Percentiles rank a stretch among this genome's conserved stretches.
Evolutionary conservation across 2,888 invertebrate genomes (phyloP).

Genomic region (Dynastes maya): DNA sequence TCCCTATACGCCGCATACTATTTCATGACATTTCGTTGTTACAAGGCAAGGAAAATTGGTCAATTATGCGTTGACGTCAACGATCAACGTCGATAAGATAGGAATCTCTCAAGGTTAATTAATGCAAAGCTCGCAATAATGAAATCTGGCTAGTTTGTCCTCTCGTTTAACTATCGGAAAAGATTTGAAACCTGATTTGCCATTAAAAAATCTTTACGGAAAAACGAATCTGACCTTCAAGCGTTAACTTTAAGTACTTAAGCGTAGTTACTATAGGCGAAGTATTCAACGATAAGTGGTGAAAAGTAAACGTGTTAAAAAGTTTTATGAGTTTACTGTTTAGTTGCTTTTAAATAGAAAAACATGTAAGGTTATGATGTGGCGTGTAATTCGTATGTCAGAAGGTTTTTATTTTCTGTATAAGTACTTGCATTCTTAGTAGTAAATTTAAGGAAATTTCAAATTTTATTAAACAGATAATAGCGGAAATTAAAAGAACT

Average conservation of each 20-base stretch:
- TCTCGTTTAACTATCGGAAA: conserved; percentile 8
- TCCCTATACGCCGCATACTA: not conserved
- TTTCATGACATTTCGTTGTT: not conserved
- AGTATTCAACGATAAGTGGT: not conserved
- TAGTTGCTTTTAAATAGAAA: not conserved
- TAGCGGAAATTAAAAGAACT: too few species aligned
- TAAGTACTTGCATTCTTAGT: too few species aligned
- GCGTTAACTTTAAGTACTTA: not conserved
- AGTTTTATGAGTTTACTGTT: conserved; percentile 10
- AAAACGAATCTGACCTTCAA: conserved; percentile 6
- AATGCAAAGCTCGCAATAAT: conserved; percentile 23
- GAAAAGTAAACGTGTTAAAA: not conserved
- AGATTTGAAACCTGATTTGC: not conserved
- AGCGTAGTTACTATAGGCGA: not conserved
- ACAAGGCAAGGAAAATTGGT: conserved; percentile 14
- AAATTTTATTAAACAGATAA: too few species aligned
- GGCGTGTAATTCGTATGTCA: not conserved
- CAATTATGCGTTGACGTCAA: conserved; percentile 32
- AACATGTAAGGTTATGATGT: not conserved
- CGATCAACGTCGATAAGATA: conserved; percentile 17
- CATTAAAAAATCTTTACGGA: conserved; percentile 12
- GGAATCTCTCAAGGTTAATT: conserved; percentile 42
- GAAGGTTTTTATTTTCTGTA: too few species aligned
- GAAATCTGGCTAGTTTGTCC: not conserved
- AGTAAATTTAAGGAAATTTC: too few species aligned